Evolutionary conservation across 1,140 invertebrate species (phyloP).

Genomic region (Drosophila littoralis): DNA sequence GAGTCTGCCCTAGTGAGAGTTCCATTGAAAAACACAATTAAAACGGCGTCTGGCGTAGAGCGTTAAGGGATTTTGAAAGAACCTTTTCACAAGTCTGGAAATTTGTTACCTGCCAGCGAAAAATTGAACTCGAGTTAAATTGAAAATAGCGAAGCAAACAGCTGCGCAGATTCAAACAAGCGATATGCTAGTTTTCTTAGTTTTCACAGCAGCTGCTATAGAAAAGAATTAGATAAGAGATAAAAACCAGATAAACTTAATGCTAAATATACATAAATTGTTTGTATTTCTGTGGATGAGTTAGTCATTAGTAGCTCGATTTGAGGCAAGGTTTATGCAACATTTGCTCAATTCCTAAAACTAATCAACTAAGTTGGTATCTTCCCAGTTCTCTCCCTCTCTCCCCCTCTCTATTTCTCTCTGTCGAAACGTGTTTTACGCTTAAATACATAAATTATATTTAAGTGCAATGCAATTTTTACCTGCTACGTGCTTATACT

Average conservation of each 20-base stretch:
- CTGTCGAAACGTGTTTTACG: slow-evolving; percentile 61
- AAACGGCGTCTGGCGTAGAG: slow-evolving; percentile 4
- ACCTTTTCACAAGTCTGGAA: slow-evolving; percentile 30
- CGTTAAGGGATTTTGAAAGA: slow-evolving; percentile 4
- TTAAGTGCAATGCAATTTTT: slow-evolving; percentile 39
- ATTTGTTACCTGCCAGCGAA: slow-evolving; percentile 29
- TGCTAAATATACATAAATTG: slow-evolving; percentile 3
- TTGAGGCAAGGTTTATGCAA: background rate
- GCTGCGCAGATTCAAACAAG: slow-evolving; percentile 21
- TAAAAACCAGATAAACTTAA: slow-evolving; percentile 23
- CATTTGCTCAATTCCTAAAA: slow-evolving; percentile 9
- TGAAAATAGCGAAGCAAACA: slow-evolving; percentile 16
- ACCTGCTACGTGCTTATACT: slow-evolving; percentile 40
- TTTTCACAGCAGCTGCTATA: slow-evolving; percentile 5
- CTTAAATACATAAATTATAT: slow-evolving; percentile 33
- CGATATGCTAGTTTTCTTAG: slow-evolving; percentile 9
- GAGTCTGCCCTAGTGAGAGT: slow-evolving; percentile 24
- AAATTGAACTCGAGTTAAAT: slow-evolving; percentile 9
- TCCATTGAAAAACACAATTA: slow-evolving; percentile 41
- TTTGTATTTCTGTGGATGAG: background rate
- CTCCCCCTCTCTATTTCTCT: slow-evolving; percentile 5
- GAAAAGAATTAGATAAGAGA: slow-evolving; percentile 11
- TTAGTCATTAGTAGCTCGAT: background rate
- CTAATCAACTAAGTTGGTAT: slow-evolving; percentile 1
- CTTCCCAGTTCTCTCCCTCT: background rate